Conservation (phyloP, 37 sponge, comb jelly and placozoan genomes). For the Halisarca cf. caerulea region DNA sequence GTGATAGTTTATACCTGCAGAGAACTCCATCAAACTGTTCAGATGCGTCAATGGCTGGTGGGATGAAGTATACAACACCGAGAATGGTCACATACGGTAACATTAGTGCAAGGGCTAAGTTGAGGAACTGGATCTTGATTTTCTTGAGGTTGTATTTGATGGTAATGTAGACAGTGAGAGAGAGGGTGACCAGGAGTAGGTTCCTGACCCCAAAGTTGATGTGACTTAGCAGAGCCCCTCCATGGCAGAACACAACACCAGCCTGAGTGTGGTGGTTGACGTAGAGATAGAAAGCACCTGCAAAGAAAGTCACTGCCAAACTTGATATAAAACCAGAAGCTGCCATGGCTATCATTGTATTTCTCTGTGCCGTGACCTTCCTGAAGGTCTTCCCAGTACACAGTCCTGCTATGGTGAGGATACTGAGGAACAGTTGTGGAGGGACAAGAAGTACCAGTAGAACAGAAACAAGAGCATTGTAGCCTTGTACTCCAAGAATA, state of each 20-base stretch:
- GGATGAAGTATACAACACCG: background rate
- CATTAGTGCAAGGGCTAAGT: background rate
- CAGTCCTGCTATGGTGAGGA: no score
- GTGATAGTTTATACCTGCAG: background rate
- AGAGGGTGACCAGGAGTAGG: background rate
- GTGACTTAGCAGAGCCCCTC: background rate
- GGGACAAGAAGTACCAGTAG: no score
- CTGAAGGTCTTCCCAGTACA: no score
- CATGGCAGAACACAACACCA: background rate
- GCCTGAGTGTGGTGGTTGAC: no score
- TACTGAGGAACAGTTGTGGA: no score
- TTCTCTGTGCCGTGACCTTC: no score
- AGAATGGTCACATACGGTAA: background rate
- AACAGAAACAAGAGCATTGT: no score
- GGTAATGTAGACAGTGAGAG: background rate
- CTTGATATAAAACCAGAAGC: no score
- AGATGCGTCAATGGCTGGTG: background rate
- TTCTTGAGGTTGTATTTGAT: background rate
- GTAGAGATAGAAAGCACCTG: no score
- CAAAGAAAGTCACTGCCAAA: no score
- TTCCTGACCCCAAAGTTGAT: background rate
- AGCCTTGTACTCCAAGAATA: no score
- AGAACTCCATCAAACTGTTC: background rate
- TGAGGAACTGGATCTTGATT: background rate
- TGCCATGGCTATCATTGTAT: no score